phyloP scores from a whole-genome alignment of 2,797 vertebrate species.

The Limnodromus scolopaceus region DNA sequence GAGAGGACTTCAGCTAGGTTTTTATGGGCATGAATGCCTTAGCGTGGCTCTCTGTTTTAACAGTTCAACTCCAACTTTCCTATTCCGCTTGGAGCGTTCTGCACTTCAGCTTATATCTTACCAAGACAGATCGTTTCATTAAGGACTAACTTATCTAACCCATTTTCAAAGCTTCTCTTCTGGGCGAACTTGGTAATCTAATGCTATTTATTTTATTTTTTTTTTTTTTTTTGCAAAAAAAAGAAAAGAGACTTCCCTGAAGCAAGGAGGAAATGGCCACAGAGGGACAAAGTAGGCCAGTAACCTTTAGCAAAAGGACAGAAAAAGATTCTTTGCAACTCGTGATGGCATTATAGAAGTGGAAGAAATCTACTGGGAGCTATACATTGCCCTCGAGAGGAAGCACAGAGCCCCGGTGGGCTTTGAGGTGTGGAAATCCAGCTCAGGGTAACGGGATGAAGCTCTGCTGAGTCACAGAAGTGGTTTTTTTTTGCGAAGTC shows the following conservation, averaged over 20 bases:
- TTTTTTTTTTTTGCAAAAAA: not conserved
- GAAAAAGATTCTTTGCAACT: not conserved
- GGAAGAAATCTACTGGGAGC: not conserved
- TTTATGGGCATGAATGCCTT: not conserved
- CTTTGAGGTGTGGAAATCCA: not conserved
- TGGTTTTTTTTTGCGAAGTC: not conserved
- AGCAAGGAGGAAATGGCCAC: not conserved
- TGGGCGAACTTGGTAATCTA: not conserved
- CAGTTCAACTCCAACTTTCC: not conserved
- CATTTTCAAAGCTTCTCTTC: not conserved
- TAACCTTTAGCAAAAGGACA: not conserved
- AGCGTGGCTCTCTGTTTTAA: not conserved
- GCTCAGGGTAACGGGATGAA: not conserved
- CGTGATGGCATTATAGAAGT: not conserved
- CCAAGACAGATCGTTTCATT: rapidly evolving
- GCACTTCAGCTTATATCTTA: not conserved
- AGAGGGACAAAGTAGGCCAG: not conserved
- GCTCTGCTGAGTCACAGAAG: slow-evolving; percentile 20
- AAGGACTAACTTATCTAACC: not conserved
- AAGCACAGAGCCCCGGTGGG: not conserved
- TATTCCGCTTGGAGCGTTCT: rapidly evolving
- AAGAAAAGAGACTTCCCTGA: not conserved
- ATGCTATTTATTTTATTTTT: not conserved
- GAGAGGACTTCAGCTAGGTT: not conserved
- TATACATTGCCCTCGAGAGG: not conserved